Evolutionary conservation across 2,113 vertebrate genomes (phyloP).

Genomic region (Eurypyga helias): DNA sequence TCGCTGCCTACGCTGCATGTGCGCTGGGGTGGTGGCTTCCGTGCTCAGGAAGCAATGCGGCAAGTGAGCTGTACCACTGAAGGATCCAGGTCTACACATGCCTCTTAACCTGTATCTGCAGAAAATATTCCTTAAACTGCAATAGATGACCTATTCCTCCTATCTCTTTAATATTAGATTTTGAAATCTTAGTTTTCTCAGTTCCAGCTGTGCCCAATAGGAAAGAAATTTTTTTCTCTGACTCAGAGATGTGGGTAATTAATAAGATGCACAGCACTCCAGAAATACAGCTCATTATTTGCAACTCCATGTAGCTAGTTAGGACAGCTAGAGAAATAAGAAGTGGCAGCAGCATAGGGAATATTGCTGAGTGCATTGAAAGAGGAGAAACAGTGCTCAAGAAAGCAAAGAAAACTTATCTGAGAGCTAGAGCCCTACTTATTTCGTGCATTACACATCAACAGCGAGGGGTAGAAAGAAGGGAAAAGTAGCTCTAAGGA

Average conservation of each 20-base stretch:
- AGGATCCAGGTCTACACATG: fast-evolving
- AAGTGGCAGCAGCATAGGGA: not conserved
- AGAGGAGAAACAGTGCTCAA: not conserved
- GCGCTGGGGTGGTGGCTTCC: too few relatives aligned
- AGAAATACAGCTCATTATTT: slow-evolving; percentile 48
- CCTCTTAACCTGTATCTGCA: not conserved
- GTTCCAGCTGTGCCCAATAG: slow-evolving; percentile 7
- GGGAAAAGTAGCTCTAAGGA: not conserved
- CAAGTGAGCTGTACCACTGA: not conserved
- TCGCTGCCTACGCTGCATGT: fast-evolving
- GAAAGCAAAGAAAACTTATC: not conserved
- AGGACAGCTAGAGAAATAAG: not conserved
- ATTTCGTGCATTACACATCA: not conserved
- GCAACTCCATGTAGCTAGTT: not conserved
- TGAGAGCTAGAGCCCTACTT: not conserved
- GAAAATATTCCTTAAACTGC: not conserved
- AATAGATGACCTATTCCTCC: not conserved
- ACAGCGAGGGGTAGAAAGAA: not conserved
- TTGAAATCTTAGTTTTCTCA: not conserved
- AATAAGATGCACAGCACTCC: slow-evolving; percentile 24
- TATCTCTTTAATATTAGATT: not conserved
- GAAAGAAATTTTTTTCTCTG: not conserved
- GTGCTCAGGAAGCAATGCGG: not conserved
- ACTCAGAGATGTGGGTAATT: not conserved
- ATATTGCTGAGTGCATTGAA: not conserved